phyloP scores from a whole-genome alignment of 2,888 invertebrate genomes.

The Scrobipalpa atriplicella region DNA sequence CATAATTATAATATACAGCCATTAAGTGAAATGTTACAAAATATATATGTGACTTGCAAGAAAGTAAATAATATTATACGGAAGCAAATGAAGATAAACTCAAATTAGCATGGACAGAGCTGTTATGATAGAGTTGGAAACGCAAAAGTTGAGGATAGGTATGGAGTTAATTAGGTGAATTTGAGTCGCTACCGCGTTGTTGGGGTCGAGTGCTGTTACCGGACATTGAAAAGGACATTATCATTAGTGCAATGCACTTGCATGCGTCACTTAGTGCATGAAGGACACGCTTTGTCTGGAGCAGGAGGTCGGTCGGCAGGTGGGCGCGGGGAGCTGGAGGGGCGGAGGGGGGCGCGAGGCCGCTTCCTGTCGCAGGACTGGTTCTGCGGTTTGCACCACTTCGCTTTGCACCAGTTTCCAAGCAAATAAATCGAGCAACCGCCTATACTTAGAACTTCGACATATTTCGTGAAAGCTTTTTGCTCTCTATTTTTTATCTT shows the following conservation, averaged over 20 bases:
- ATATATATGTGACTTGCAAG: constrained; percentile 7
- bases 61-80: constrained; percentile 1
- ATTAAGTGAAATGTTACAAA: constrained; percentile 6
- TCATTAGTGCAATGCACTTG: constrained; percentile 79
- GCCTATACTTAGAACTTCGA: constrained; percentile 43
- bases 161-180: constrained; percentile 19
- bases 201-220: constrained; percentile 41
- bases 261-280: constrained; percentile 69
- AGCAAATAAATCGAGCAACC: constrained; percentile 61
- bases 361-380: constrained; percentile 79
- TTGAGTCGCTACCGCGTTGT: constrained; percentile 27
- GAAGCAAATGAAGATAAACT: background rate
- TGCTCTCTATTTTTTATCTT: constrained; percentile 16
- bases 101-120: background rate
- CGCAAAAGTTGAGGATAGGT: constrained; percentile 11
- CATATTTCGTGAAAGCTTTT: constrained; percentile 14
- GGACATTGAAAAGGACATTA: constrained; percentile 69
- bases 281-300: constrained; percentile 81
- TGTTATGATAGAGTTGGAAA: constrained; percentile 1
- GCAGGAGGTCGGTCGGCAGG: constrained; percentile 66
- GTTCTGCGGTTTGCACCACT: constrained; percentile 78
- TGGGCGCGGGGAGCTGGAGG: constrained; percentile 36
- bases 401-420: constrained; percentile 77
- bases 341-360: constrained; percentile 60
- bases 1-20: constrained; percentile 11